Percentiles rank a stretch among this genome's conserved stretches.
These are phyloP conservation scores for Nephotettix cincticeps DNA, from an alignment of 1,140 invertebrate genomes.

Conservation along the genomic window DNA sequence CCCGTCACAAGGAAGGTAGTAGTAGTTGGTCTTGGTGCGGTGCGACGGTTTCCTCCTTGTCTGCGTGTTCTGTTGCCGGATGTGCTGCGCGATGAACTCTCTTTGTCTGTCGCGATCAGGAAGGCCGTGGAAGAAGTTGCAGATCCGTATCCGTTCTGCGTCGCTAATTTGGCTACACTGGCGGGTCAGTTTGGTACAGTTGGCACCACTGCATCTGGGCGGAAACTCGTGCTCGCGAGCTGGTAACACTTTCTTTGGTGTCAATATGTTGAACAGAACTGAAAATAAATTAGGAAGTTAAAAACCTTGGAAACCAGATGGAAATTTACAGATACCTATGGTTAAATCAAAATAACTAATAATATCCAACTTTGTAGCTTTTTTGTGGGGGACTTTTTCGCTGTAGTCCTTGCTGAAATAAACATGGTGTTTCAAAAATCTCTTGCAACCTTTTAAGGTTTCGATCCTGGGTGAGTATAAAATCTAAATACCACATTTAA, in stretches of 20 bases:
- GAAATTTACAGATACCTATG: too few species aligned
- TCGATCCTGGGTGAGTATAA: too few species aligned
- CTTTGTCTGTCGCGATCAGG: slow-evolving; percentile 52
- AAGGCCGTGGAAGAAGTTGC: slow-evolving; percentile 47
- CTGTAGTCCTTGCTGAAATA: too few species aligned
- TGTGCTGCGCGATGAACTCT: slow-evolving; percentile 45
- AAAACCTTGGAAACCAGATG: too few species aligned
- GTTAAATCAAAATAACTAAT: too few species aligned
- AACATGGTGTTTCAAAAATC: too few species aligned
- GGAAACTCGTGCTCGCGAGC: not conserved
- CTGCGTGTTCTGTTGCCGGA: slow-evolving; percentile 47
- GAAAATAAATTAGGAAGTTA: too few species aligned
- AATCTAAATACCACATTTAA: too few species aligned
- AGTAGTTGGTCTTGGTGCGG: slow-evolving; percentile 7
- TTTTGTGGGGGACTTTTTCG: too few species aligned
- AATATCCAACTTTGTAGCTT: too few species aligned
- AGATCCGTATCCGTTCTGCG: not conserved
- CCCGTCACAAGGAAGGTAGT: not conserved
- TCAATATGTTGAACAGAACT: not conserved
- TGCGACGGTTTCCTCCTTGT: slow-evolving; percentile 47
- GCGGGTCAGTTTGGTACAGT: not conserved
- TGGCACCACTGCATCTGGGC: not conserved
- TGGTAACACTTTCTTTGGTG: not conserved
- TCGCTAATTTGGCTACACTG: not conserved
- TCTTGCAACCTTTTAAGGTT: too few species aligned